phyloP scores from a whole-genome alignment of 2,797 vertebrate species.

The Thaleichthys pacificus region DNA sequence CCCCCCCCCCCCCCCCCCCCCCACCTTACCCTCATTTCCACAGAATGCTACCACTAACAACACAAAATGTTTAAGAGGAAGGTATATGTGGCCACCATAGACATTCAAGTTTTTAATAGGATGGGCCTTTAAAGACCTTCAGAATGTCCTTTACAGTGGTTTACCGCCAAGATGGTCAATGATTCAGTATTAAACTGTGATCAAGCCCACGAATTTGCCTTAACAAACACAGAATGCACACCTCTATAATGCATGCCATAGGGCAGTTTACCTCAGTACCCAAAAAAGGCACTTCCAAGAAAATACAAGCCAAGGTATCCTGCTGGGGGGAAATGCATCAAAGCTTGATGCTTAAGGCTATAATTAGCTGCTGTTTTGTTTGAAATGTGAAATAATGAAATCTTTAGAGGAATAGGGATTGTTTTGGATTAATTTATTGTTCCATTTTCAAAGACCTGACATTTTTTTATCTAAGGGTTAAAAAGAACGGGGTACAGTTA shows the following conservation, averaged over 20 bases:
- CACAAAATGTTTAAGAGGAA: slow-evolving; percentile 41
- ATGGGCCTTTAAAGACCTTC: slow-evolving; percentile 39
- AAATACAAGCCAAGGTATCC: slow-evolving; percentile 68
- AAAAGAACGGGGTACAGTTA: too few species aligned
- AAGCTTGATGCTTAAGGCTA: slow-evolving; percentile 75
- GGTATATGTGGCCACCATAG: slow-evolving; percentile 39
- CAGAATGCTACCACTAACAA: slow-evolving; percentile 40
- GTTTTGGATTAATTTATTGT: slow-evolving; percentile 60
- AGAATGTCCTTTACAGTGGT: background rate
- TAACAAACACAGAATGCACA: slow-evolving; percentile 22
- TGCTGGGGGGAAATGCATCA: slow-evolving; percentile 73
- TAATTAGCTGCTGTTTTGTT: slow-evolving; percentile 74
- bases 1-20: background rate
- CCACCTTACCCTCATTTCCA: slow-evolving; percentile 21
- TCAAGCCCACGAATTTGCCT: background rate
- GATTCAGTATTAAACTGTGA: slow-evolving; percentile 28
- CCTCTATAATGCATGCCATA: slow-evolving; percentile 58
- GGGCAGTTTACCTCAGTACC: slow-evolving; percentile 72
- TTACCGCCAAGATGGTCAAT: too few species aligned
- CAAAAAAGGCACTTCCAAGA: slow-evolving; percentile 74
- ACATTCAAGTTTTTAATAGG: slow-evolving; percentile 35
- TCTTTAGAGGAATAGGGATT: slow-evolving; percentile 60
- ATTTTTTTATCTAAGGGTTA: slow-evolving; percentile 19
- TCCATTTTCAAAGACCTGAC: slow-evolving; percentile 13
- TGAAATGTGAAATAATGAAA: slow-evolving; percentile 68